Evolutionary conservation across 2,888 invertebrate species (phyloP), one percentile per base, ranked within the genome.

Genomic region (Gymnoscelis rufifasciata): DNA sequence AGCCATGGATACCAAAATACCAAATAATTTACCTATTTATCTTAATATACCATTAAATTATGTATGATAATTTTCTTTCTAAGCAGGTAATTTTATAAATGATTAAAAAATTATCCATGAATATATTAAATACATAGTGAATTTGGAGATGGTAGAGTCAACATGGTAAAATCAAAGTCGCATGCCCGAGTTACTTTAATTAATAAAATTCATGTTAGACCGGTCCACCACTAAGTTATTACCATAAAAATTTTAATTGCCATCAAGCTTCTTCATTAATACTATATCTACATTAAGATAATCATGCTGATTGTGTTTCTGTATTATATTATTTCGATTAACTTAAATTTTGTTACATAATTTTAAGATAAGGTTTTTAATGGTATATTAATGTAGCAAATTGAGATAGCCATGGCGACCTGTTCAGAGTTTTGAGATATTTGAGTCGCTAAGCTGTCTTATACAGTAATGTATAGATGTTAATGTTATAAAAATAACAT

Each of bases 231-330:
- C 37, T 40, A 38, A 42, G 43, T 30, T 42, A 55, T 51, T 52
- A 55, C 36, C 55, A 51, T 55, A 55, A 57, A 57, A 45, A 52
- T 52, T 51, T 57, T 57, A 56, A 56, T 56, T 56, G 54, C 52
- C 47, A 41, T 42, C 46, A 26, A 57, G 59, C 60, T 57, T 60
- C 65, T 66, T 71, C 66, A 70, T 76, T 71, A 73, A 69, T 70
- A 69, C 59, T 61, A 64, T 49, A 67, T 70, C 57, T 58, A 61
- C 63, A 65, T 68, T 65, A 66, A 57, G 53, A 60, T 64, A 57
- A 59, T 62, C 47, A 37, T 39, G 37, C 29, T 52, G 43, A 51
- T 52, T 47, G 50, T 48, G 11, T 54, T 57, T 53, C 45, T 43
- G 38, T 51, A 50, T 56, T 54, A 61, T 62, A 61, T 62, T 50